A percentile compares a stretch with the other conserved stretches of the same genome.
These are phyloP conservation scores for Heliothis peltigera DNA, from an alignment of 2,888 invertebrate species.

Conservation along the genomic window DNA sequence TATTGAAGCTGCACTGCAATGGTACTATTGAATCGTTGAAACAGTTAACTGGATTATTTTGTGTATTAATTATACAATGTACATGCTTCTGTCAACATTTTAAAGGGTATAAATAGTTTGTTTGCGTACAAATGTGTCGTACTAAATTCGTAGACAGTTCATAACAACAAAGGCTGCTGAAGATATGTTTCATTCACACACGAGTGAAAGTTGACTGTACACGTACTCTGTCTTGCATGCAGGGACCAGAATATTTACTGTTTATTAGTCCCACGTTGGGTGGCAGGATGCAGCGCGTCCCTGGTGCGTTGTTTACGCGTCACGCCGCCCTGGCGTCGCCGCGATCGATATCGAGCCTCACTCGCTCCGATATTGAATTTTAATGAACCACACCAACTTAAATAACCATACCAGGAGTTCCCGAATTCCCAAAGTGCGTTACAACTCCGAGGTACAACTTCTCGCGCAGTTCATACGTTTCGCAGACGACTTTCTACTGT, in stretches of 20 bases:
- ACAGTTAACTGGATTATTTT: constrained; percentile 8
- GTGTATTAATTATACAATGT: not conserved
- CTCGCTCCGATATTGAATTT: constrained; percentile 78
- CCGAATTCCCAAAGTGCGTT: constrained; percentile 68
- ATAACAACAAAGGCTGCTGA: constrained; percentile 19
- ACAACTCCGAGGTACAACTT: constrained; percentile 63
- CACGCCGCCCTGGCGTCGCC: constrained; percentile 63
- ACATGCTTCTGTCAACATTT: not conserved
- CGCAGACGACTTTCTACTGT: constrained; percentile 74
- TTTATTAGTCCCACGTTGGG: constrained; percentile 58
- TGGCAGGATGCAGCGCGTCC: constrained; percentile 56
- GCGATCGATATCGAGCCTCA: constrained; percentile 74
- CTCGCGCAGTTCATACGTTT: constrained; percentile 63
- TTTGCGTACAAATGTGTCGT: constrained; percentile 5
- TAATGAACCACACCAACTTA: constrained; percentile 76
- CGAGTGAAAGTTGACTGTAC: constrained; percentile 36
- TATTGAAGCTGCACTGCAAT: constrained; percentile 9
- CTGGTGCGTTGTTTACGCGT: constrained; percentile 67
- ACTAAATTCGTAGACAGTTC: constrained; percentile 33
- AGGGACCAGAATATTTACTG: constrained; percentile 49
- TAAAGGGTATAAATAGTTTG: too few relatives aligned
- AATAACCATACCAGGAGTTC: constrained; percentile 67
- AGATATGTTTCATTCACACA: constrained; percentile 51
- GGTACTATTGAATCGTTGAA: constrained; percentile 12
- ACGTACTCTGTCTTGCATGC: constrained; percentile 26